Conservation (phyloP, 2,888 invertebrate species). For the Drosophila mimetica region DNA sequence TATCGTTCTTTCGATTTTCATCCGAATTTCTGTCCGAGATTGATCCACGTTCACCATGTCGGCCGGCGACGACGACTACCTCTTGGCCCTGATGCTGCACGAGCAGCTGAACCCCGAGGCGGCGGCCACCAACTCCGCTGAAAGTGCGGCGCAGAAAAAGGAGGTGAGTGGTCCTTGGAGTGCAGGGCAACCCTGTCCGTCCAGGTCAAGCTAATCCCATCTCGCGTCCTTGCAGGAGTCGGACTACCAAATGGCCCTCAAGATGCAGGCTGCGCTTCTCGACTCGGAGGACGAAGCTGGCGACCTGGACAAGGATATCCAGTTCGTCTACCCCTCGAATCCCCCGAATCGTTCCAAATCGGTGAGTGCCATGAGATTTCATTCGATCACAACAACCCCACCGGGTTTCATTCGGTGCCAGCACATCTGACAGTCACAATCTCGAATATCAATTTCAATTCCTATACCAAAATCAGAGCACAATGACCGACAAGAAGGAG, state of each 20-base stretch:
- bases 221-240: neutral
- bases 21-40: neutral
- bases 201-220: too few relatives aligned
- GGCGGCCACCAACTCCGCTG: neutral
- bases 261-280: slow-evolving; percentile 21
- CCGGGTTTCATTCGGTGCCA: too few relatives aligned
- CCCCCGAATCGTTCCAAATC: neutral
- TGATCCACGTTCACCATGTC: neutral
- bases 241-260: slow-evolving; percentile 27
- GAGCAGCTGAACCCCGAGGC: neutral
- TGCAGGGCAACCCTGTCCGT: too few relatives aligned
- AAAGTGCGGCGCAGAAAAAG: neutral
- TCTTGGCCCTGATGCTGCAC: neutral
- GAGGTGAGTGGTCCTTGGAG: neutral
- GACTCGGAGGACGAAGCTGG: neutral
- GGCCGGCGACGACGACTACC: neutral
- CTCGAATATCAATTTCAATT: too few relatives aligned
- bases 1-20: neutral
- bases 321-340: slow-evolving; percentile 14
- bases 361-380: neutral
- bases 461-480: neutral
- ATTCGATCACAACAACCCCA: too few relatives aligned
- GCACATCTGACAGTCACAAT: too few relatives aligned
- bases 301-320: slow-evolving; percentile 20
- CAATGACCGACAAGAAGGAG: neutral